phyloP scores from a whole-genome alignment of 2,888 invertebrate genomes.

The Perizoma affinitatum region DNA sequence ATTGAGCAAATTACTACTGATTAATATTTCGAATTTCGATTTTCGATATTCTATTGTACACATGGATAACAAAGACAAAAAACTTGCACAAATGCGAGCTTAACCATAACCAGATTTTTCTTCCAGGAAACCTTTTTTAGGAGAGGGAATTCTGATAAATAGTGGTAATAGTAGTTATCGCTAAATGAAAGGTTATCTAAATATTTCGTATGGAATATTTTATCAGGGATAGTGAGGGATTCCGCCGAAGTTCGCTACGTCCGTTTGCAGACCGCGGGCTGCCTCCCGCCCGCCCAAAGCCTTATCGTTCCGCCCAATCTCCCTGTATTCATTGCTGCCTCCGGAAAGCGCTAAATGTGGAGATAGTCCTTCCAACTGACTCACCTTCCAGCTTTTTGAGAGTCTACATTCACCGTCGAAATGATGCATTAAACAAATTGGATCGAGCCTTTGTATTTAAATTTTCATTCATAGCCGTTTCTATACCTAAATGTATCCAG shows the following conservation, averaged over 20 bases:
- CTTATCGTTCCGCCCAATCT: constrained; percentile 76
- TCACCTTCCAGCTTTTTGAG: constrained; percentile 70
- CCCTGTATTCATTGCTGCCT: constrained; percentile 71
- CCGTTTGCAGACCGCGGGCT: constrained; percentile 17
- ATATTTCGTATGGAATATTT: not conserved
- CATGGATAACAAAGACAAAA: no score
- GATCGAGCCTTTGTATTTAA: constrained; percentile 63
- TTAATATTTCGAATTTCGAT: no score
- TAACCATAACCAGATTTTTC: no score
- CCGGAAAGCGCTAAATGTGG: constrained; percentile 72
- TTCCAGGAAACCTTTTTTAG: no score
- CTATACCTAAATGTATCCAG: constrained; percentile 36
- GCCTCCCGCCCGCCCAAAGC: constrained; percentile 43
- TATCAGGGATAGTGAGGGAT: constrained; percentile 5
- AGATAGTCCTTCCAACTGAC: constrained; percentile 66
- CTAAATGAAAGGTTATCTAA: not conserved
- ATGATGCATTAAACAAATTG: constrained; percentile 80
- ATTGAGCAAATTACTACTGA: no score
- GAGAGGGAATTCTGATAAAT: no score
- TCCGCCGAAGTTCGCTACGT: constrained; percentile 10
- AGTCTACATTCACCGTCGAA: constrained; percentile 63
- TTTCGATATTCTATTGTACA: no score
- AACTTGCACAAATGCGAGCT: no score
- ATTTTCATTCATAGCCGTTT: constrained; percentile 48
- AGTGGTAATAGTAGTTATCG: no score